Evolutionary conservation across 2,797 vertebrate genomes (phyloP).

Genomic region (Sebastes miniatus): DNA sequence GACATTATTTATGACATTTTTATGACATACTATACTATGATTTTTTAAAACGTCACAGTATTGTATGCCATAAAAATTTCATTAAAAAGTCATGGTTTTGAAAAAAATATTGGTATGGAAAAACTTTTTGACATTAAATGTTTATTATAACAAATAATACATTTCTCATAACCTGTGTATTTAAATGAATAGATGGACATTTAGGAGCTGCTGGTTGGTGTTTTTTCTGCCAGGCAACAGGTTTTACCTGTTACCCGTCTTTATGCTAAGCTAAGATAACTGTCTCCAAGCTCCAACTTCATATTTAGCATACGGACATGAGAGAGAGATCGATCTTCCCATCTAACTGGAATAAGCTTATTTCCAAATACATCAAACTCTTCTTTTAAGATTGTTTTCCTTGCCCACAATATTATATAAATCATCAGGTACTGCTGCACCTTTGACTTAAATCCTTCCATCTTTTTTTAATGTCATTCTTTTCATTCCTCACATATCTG

Average conservation of each 20-base stretch:
- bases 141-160: neutral
- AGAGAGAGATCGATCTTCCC: neutral
- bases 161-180: neutral
- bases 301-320: neutral
- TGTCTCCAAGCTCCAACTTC: neutral
- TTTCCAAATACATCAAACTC: neutral
- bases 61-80: neutral
- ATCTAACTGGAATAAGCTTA: neutral
- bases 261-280: neutral
- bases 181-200: neutral
- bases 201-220: neutral
- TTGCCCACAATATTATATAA: neutral
- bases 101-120: neutral
- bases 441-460: neutral
- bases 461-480: neutral
- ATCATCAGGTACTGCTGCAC: neutral
- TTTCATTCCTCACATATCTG: conserved; percentile 35
- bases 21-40: no score
- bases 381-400: neutral
- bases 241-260: neutral
- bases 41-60: no score
- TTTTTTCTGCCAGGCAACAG: neutral
- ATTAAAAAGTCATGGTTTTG: neutral
- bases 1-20: neutral
- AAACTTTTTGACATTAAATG: neutral